Evolutionary conservation across 2,797 vertebrate species (phyloP).

Genomic region (Halcyon chelicuti): DNA sequence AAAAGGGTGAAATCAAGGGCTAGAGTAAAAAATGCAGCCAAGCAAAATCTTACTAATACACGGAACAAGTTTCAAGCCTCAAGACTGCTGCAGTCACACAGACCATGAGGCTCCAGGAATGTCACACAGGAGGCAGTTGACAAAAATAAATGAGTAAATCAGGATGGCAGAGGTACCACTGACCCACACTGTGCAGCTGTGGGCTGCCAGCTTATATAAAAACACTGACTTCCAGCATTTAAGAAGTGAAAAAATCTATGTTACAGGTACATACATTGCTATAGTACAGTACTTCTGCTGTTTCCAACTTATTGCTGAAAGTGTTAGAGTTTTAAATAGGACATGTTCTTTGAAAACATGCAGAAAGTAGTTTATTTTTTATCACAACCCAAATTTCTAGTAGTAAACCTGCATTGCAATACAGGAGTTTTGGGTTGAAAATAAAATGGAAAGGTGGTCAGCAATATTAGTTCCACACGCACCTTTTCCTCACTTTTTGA

Average conservation of each 20-base stretch:
- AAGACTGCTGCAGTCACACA: background rate
- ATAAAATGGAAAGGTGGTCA: background rate
- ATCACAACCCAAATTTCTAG: background rate
- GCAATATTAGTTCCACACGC: background rate
- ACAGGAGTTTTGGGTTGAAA: background rate
- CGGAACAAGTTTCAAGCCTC: background rate
- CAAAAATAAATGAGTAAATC: background rate
- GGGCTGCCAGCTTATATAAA: background rate
- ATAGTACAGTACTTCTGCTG: background rate
- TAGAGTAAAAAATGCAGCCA: background rate
- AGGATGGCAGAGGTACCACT: background rate
- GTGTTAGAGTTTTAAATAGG: background rate
- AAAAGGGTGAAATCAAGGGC: background rate
- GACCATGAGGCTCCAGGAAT: background rate
- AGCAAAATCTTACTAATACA: background rate
- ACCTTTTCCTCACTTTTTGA: background rate
- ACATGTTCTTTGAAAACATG: background rate
- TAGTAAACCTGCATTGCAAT: background rate
- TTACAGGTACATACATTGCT: background rate
- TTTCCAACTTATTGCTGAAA: background rate
- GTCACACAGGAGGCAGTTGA: accelerated
- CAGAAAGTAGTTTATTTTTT: background rate
- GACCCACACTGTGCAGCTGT: background rate
- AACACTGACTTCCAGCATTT: background rate
- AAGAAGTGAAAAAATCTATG: background rate